phyloP scores from a whole-genome alignment of 2,113 vertebrate species.

The Silurus glanis region DNA sequence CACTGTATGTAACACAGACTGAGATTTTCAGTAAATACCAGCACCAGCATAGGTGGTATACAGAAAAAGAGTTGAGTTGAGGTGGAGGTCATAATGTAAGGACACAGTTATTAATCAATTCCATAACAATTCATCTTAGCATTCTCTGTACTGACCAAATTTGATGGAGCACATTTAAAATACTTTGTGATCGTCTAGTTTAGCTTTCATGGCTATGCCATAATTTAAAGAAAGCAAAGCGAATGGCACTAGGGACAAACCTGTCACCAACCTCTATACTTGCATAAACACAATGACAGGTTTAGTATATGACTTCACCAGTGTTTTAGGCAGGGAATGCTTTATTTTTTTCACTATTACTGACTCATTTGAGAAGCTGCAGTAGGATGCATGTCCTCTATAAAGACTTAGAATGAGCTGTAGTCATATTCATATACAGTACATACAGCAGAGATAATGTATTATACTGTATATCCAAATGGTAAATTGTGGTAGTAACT shows the following conservation, averaged over 20 bases:
- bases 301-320: slow-evolving; percentile 31
- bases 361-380: not conserved
- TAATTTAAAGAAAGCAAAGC: slow-evolving; percentile 30
- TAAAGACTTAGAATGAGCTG: not conserved
- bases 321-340: not conserved
- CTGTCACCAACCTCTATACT: not conserved
- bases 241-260: slow-evolving; percentile 6
- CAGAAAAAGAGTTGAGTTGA: not conserved
- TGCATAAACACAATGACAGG: slow-evolving; percentile 24
- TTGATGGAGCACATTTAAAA: slow-evolving; percentile 53
- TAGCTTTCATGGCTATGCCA: slow-evolving; percentile 26
- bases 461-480: not conserved
- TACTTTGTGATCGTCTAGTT: slow-evolving; percentile 43
- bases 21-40: slow-evolving; percentile 20
- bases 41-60: slow-evolving; percentile 32
- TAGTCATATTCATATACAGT: slow-evolving; percentile 3
- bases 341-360: slow-evolving; percentile 17
- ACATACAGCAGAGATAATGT: not conserved
- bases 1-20: slow-evolving; percentile 6
- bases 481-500: not conserved
- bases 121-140: slow-evolving; percentile 43
- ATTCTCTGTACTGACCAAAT: slow-evolving; percentile 36
- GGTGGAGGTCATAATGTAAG: slow-evolving; percentile 11
- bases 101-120: slow-evolving; percentile 48
- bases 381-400: not conserved